Evolutionary conservation across 1,140 invertebrate genomes (phyloP), one percentile per base, ranked within the genome.

Genomic region (Mesaphorura yosii): DNA sequence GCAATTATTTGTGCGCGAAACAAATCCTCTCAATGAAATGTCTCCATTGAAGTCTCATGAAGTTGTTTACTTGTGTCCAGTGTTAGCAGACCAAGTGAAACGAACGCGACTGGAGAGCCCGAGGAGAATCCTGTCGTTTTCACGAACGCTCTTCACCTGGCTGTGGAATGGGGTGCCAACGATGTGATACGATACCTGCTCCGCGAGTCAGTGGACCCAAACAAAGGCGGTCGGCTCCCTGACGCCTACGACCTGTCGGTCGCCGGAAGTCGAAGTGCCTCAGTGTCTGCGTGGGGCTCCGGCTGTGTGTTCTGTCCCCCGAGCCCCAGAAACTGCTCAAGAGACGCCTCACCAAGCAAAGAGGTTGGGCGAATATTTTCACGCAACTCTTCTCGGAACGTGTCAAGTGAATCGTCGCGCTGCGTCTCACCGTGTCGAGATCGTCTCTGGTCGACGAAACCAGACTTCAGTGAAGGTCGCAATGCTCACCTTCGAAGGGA

Each of bases 91-190:
- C 39, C 61, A 20, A 57, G 48, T 55, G 61, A 63, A n/a, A n/a
- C n/a, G n/a, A n/a, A n/a, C n/a, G n/a, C n/a, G 49, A 59, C 58
- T 58, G 48, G 26, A 12, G 61, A 63, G 28, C 28, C 46, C 19
- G 61, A 63, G 37, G 61, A 63, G 37, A 63, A 63, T 47, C 73
- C 72, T 3, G 65, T 70, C 1, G 70, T 76, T 23, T 77, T 78
- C 61, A 69, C 67, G 53, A 78, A 76, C 59, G 74, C 75, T 3
- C 66, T 79, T 0, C 76, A 78, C 64, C 65, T 76, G 41, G 76
- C 76, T 2, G 71, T 79, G 17, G 73, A 76, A 54, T 68, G 73
- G 59, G 70, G 70, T n/a, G 70, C 77, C 0, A 62, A 74, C 17
- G 76, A 78, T 55, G 76, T 76, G 1, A 67, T 73, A 0, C 66